Evolutionary conservation across 1,140 invertebrate species (phyloP), one percentile per base, ranked within the genome.

Genomic region (Nixonia krombeini): DNA sequence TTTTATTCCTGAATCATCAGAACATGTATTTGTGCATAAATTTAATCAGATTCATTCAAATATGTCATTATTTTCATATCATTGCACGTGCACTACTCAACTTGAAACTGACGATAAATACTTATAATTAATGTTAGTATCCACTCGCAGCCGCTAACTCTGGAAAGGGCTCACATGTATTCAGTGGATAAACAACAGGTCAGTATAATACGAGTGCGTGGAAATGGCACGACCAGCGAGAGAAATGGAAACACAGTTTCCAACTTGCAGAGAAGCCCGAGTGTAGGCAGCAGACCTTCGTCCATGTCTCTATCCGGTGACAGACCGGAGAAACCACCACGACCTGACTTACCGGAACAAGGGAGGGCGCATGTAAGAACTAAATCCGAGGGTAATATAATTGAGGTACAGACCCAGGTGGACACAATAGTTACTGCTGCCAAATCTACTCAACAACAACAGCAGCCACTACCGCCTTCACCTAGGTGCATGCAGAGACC

Each of bases 141-240:
- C 6, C 17, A 47, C 35, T 56, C 70, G 50, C 78, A 79, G 87
- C 86, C 70, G 73, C 84, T 85, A 10, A 86, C 87, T 28, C 76
- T 91, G 59, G 90, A 91, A 78, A 85, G 89, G 62, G 87, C 89
- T 26, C 89, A 91, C 64, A 85, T 91, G 62, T 91, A 91, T 79
- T 88, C 86, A 3, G 89, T 91, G 50, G 90, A 91, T 64, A 91
- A 90, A 76, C 89, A 91, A 46, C 90, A 91, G 79, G 89, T 90
- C 47, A 89, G 89, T 55, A 87, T 91, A 73, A 90, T 91, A 64
- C 87, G 90, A 85, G 83, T 87, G 65, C 73, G 87, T 86, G 72
- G 86, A 81, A 77, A 77, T 63, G 67, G 57, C 65, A 52, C 40
- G 53, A 56, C 49, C 18, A 61, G 50, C 53, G 80, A 85, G 56